Conservation (phyloP, 2,113 vertebrate genomes). For the Cryptotis parvus region DNA sequence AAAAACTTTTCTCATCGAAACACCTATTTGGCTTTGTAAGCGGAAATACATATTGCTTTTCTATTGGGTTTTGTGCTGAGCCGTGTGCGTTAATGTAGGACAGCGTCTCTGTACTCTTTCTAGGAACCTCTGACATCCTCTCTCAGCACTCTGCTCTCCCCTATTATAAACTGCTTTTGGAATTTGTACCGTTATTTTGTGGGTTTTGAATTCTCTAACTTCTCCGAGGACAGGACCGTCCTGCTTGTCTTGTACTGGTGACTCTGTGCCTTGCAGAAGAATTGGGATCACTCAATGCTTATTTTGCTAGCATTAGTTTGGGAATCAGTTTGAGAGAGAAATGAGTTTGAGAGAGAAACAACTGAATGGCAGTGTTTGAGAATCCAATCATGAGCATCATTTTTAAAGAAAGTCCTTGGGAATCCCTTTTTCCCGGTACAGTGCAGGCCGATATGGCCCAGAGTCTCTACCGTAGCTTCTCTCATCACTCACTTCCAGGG, state of each 20-base stretch:
- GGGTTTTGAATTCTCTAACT: not conserved
- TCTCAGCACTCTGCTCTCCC: not conserved
- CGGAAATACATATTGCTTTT: not conserved
- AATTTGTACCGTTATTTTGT: not conserved
- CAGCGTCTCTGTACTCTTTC: not conserved
- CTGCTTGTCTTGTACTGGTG: not conserved
- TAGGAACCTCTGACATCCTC: rapidly evolving
- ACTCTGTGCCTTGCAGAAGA: not conserved
- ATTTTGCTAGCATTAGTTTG: not conserved
- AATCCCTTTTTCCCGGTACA: not conserved
- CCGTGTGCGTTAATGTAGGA: not conserved
- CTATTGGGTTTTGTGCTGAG: not conserved
- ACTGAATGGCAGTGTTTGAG: not conserved
- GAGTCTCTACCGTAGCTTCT: not conserved
- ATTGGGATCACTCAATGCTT: not conserved
- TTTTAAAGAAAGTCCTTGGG: not conserved
- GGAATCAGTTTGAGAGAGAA: not conserved
- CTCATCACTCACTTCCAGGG: not conserved
- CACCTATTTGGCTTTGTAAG: not conserved
- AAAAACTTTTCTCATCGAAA: not conserved
- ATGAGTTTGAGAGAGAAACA: not conserved
- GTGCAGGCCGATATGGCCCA: not conserved
- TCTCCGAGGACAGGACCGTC: not conserved
- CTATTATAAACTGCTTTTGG: not conserved
- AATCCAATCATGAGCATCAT: not conserved